Percentiles rank a stretch among this genome's conserved stretches.
Conservation (phyloP, 1,140 invertebrate species). For the Eriocheir sinensis region DNA sequence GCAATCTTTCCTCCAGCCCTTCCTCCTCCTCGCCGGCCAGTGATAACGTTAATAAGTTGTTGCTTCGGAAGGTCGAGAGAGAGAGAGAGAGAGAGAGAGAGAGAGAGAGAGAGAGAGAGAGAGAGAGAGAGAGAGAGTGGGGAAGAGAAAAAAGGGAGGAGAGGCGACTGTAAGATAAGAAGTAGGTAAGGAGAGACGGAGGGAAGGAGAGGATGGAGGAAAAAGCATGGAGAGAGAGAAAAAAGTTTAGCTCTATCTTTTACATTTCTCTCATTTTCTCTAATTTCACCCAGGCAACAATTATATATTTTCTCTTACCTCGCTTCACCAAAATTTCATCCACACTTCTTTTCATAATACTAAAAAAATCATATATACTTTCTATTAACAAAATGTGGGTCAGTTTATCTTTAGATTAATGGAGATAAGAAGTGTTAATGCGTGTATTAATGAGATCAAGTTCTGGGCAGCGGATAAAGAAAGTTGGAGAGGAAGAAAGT, state of each 20-base stretch:
- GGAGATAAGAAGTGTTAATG: background rate
- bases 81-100: background rate
- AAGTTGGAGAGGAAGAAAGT: background rate
- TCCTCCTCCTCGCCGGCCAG: constrained; percentile 28
- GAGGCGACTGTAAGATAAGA: background rate
- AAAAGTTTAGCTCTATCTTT: too few relatives aligned
- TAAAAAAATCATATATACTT: background rate
- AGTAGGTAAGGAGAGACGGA: background rate
- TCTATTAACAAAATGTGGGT: background rate
- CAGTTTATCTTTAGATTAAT: background rate
- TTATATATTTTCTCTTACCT: too few relatives aligned
- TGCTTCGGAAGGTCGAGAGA: constrained; percentile 38
- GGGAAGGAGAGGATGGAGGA: background rate
- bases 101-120: background rate
- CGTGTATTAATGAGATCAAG: constrained; percentile 34
- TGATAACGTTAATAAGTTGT: constrained; percentile 52
- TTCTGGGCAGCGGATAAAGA: background rate
- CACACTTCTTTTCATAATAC: too few relatives aligned
- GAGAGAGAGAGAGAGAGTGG: background rate
- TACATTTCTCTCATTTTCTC: too few relatives aligned
- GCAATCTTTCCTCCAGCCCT: background rate
- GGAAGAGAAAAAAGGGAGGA: too few relatives aligned
- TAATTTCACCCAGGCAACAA: too few relatives aligned
- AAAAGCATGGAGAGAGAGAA: too few relatives aligned
- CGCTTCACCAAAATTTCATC: too few relatives aligned